Conservation (phyloP, 2,888 invertebrate species). For the Tromatobia lineatoria region DNA sequence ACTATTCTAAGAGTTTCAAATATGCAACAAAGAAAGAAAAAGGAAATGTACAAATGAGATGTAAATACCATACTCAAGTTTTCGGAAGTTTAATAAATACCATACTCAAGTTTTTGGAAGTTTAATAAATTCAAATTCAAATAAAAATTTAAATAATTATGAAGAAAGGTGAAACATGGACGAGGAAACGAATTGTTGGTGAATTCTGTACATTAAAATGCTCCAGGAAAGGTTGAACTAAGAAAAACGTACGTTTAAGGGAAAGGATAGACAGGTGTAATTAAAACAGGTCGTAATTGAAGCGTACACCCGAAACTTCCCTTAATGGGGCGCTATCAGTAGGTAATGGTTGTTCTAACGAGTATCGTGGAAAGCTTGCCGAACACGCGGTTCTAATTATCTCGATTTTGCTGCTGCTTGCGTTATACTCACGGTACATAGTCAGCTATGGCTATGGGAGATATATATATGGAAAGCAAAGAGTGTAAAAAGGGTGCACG, state of each 20-base stretch:
- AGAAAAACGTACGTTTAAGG: slow-evolving; percentile 17
- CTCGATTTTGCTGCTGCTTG: slow-evolving; percentile 57
- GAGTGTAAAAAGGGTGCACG: slow-evolving; percentile 22
- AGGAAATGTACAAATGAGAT: too few species aligned
- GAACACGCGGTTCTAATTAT: slow-evolving; percentile 71
- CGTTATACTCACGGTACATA: slow-evolving; percentile 9
- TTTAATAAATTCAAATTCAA: too few species aligned
- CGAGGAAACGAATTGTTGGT: background rate
- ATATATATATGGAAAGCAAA: slow-evolving; percentile 1
- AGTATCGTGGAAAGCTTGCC: slow-evolving; percentile 75
- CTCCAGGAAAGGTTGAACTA: slow-evolving; percentile 64
- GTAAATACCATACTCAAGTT: too few species aligned
- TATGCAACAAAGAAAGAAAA: too few species aligned
- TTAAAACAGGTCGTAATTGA: slow-evolving; percentile 81
- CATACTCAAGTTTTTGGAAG: too few species aligned
- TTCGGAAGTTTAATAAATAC: too few species aligned
- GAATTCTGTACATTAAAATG: slow-evolving; percentile 66
- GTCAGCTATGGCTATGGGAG: slow-evolving; percentile 11
- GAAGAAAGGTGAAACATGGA: background rate
- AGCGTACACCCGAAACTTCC: slow-evolving; percentile 80
- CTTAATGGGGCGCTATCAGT: slow-evolving; percentile 81
- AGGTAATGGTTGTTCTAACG: slow-evolving; percentile 81
- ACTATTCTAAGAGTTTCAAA: too few species aligned
- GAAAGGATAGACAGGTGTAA: slow-evolving; percentile 76
- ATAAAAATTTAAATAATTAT: background rate